A percentile compares a stretch with the other conserved stretches of the same genome.
Evolutionary conservation across 2,113 vertebrate species (phyloP).

Genomic region (Pomatostomus ruficeps): DNA sequence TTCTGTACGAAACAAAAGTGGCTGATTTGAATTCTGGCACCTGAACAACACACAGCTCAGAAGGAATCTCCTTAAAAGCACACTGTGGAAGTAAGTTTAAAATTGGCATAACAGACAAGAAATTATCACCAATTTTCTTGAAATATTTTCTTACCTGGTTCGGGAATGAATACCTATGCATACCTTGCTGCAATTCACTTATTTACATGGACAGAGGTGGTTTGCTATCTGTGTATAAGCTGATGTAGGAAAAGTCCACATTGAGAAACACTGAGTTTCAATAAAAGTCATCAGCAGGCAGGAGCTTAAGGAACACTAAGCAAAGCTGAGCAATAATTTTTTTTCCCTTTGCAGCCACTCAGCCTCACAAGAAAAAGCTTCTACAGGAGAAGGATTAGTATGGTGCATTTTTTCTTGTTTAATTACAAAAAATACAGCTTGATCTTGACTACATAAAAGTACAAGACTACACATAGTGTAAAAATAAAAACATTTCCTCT

Average conservation of each 20-base stretch:
- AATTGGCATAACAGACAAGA: not conserved
- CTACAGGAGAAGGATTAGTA: not conserved
- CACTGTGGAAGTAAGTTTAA: not conserved
- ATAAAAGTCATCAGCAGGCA: not conserved
- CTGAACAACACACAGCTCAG: not conserved
- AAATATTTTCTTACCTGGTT: not conserved
- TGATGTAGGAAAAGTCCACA: not conserved
- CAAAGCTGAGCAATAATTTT: rapidly evolving
- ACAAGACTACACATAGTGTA: not conserved
- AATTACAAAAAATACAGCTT: not conserved
- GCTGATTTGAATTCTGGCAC: not conserved
- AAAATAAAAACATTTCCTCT: not conserved
- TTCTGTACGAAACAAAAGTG: not conserved
- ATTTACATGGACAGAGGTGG: not conserved
- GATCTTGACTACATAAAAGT: not conserved
- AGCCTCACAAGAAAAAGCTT: not conserved
- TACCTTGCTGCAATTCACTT: not conserved
- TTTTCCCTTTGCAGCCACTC: not conserved
- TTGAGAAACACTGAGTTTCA: not conserved
- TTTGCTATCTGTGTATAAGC: not conserved
- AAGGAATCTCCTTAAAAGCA: not conserved
- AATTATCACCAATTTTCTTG: not conserved
- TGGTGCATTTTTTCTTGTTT: not conserved
- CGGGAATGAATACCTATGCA: not conserved
- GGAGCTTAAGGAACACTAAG: not conserved